These are phyloP conservation scores for Elysia crispata DNA, from an alignment of 2,888 invertebrate species.

Conservation along the genomic window DNA sequence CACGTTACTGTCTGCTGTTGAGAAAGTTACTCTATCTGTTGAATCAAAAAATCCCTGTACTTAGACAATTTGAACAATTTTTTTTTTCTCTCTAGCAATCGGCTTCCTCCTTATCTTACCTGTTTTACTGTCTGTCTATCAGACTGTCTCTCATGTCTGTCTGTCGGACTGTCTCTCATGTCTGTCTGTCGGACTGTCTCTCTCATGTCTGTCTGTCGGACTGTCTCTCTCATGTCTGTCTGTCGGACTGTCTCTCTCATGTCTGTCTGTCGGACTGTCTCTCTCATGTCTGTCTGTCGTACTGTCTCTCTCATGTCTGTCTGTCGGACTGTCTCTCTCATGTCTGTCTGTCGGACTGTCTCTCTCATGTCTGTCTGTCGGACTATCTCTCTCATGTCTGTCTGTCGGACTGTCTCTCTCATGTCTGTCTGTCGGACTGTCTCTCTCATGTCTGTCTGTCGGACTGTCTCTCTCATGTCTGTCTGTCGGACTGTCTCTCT, in stretches of 20 bases:
- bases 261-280: too few species aligned
- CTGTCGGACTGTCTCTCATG: neutral
- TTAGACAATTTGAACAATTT: too few species aligned
- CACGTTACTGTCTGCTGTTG: too few species aligned
- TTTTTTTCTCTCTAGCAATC: too few species aligned
- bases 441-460: neutral
- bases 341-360: slow-evolving; percentile 5
- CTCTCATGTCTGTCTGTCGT: too few species aligned
- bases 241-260: neutral
- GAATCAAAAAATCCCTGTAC: too few species aligned
- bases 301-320: neutral
- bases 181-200: neutral
- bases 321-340: neutral
- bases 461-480: too few species aligned
- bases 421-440: neutral
- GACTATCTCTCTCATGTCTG: neutral
- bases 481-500: too few species aligned
- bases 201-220: neutral
- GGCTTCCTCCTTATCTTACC: too few species aligned
- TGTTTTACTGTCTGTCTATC: neutral
- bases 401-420: neutral
- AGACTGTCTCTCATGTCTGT: slow-evolving; percentile 2
- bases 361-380: neutral
- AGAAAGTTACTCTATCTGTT: too few species aligned
- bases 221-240: neutral